phyloP scores from a whole-genome alignment of 2,888 invertebrate genomes.

The Lampropteryx suffumata region DNA sequence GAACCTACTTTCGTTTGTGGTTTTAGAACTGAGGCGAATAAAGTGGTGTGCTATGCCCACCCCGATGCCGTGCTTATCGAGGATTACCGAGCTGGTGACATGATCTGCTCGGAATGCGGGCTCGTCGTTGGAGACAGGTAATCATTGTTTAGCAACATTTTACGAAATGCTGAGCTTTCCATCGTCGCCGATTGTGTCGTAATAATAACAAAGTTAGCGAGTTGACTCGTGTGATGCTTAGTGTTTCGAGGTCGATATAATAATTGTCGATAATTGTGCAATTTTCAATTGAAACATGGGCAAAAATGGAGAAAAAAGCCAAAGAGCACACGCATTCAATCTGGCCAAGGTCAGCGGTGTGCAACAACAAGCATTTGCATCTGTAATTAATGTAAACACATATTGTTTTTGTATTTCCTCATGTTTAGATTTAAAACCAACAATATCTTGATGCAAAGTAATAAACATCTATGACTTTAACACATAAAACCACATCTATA shows the following conservation, averaged over 20 bases:
- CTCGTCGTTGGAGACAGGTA: slow-evolving; percentile 99
- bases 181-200: slow-evolving; percentile 42
- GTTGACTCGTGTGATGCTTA: slow-evolving; percentile 46
- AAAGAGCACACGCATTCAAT: slow-evolving; percentile 23
- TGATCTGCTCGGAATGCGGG: slow-evolving; percentile 99
- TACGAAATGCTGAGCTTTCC: slow-evolving; percentile 56
- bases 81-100: slow-evolving; percentile 99
- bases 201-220: slow-evolving; percentile 48
- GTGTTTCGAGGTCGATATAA: slow-evolving; percentile 47
- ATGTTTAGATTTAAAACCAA: neutral
- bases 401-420: slow-evolving; percentile 7
- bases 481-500: too few relatives aligned
- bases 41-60: slow-evolving; percentile 95
- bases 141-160: slow-evolving; percentile 52
- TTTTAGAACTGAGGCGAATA: slow-evolving; percentile 87
- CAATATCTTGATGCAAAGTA: neutral
- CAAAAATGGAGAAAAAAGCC: too few relatives aligned
- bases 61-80: slow-evolving; percentile 98
- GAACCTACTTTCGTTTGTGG: slow-evolving; percentile 65
- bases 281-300: slow-evolving; percentile 38
- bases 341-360: slow-evolving; percentile 25
- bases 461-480: neutral
- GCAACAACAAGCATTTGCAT: slow-evolving; percentile 21
- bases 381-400: slow-evolving; percentile 7
- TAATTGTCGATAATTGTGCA: slow-evolving; percentile 42